phyloP scores from a whole-genome alignment of 2,797 vertebrate species.

The Sebastes hopkinsi region DNA sequence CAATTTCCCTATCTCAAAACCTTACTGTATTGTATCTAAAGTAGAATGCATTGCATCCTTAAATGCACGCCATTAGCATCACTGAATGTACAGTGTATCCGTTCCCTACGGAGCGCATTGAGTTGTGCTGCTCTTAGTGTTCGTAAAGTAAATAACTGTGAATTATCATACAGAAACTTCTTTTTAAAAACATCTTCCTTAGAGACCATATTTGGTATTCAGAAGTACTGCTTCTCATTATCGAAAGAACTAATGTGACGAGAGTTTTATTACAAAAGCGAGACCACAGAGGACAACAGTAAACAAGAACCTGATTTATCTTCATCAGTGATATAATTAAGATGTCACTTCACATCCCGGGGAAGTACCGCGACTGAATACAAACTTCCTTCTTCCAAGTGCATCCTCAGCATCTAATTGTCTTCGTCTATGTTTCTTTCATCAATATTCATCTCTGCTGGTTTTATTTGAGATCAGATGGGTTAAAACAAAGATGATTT shows the following conservation, averaged over 20 bases:
- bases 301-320: constrained; percentile 63
- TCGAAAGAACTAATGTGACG: constrained; percentile 38
- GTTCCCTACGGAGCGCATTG: constrained; percentile 23
- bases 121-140: constrained; percentile 30
- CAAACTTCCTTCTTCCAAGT: constrained; percentile 39
- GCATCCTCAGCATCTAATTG: constrained; percentile 43
- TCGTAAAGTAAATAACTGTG: constrained; percentile 37
- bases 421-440: constrained; percentile 20
- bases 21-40: constrained; percentile 3
- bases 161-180: constrained; percentile 40
- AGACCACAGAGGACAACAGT: constrained; percentile 51
- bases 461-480: constrained; percentile 46
- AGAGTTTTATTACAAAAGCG: constrained; percentile 55
- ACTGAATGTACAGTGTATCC: constrained; percentile 8
- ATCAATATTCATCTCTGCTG: constrained; percentile 51
- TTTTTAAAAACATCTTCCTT: constrained; percentile 10
- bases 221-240: constrained; percentile 35
- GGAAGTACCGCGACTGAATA: constrained; percentile 35
- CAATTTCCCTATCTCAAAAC: neutral
- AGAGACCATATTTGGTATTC: constrained; percentile 30
- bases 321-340: constrained; percentile 64
- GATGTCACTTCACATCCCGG: constrained; percentile 60
- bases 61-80: constrained; percentile 39
- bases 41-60: constrained; percentile 6
- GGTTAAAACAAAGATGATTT: constrained; percentile 50